Conservation (phyloP, 2,888 invertebrate genomes). For the Tipula confusa region DNA sequence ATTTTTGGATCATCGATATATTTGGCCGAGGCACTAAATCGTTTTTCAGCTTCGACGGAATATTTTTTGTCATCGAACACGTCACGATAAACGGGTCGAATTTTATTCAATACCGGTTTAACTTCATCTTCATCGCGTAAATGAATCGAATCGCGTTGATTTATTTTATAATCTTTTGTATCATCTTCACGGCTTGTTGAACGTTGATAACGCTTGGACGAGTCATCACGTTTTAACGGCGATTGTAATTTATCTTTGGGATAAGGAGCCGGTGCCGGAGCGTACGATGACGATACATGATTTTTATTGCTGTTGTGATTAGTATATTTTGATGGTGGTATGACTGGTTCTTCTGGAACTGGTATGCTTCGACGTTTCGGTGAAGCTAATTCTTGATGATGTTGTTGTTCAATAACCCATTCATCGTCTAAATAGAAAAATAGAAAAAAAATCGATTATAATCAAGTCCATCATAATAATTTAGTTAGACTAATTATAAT, state of each 20-base stretch:
- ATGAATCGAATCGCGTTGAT: not conserved
- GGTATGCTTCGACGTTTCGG: slow-evolving; percentile 31
- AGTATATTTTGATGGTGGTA: not conserved
- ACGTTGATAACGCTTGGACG: not conserved
- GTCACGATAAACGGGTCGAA: slow-evolving; percentile 33
- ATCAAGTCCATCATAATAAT: not conserved
- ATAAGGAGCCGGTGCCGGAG: not conserved
- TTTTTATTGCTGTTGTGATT: not conserved
- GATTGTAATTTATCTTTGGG: not conserved
- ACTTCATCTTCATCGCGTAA: slow-evolving; percentile 41
- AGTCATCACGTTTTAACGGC: not conserved
- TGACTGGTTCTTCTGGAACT: slow-evolving; percentile 32
- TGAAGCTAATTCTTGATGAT: slow-evolving; percentile 4
- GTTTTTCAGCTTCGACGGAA: slow-evolving; percentile 28
- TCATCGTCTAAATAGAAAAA: slow-evolving; percentile 43
- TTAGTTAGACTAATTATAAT: not conserved
- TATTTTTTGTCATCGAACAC: slow-evolving; percentile 32
- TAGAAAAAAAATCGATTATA: not conserved
- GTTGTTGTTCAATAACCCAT: slow-evolving; percentile 45
- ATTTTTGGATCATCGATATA: slow-evolving; percentile 25
- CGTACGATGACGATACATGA: not conserved
- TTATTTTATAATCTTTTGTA: no score
- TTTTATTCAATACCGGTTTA: slow-evolving; percentile 33
- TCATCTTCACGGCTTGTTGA: slow-evolving; percentile 30
- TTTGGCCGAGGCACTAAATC: not conserved